Percentiles rank a stretch among this genome's conserved stretches.
These are phyloP conservation scores for Perca fluviatilis DNA, from an alignment of 2,113 vertebrate species.

Conservation along the genomic window DNA sequence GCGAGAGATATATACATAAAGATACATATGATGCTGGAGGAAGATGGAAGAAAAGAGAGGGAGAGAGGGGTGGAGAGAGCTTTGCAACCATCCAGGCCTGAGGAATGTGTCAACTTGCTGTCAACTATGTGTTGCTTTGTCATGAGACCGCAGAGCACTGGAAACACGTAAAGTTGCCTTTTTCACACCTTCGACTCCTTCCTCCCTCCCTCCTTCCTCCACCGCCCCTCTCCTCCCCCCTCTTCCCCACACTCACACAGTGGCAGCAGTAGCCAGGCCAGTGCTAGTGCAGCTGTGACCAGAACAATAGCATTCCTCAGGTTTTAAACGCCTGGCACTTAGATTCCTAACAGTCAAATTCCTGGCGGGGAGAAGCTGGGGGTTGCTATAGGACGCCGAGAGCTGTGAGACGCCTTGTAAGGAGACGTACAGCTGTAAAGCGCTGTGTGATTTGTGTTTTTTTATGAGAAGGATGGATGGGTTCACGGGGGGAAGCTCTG, in stretches of 20 bases:
- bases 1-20: neutral
- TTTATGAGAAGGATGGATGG: conserved; percentile 68
- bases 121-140: conserved; percentile 81
- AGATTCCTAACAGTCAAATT: conserved; percentile 82
- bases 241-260: conserved; percentile 27
- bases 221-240: neutral
- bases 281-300: conserved; percentile 80
- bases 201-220: conserved; percentile 38
- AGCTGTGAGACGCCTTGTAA: conserved; percentile 63
- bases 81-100: conserved; percentile 34
- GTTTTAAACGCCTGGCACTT: conserved; percentile 81
- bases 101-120: conserved; percentile 83
- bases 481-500: conserved; percentile 20
- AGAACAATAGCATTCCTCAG: conserved; percentile 82
- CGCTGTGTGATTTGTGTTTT: conserved; percentile 62
- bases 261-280: conserved; percentile 65
- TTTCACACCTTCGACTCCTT: conserved; percentile 77
- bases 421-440: conserved; percentile 73
- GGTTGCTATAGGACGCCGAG: conserved; percentile 70
- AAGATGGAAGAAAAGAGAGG: neutral
- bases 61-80: conserved; percentile 3
- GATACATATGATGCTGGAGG: conserved; percentile 1
- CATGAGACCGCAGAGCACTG: conserved; percentile 61
- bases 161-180: conserved; percentile 73
- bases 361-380: conserved; percentile 71